Base-by-base conservation (phyloP, 2,888 invertebrate genomes). In the Ichneumon xanthorius region DNA sequence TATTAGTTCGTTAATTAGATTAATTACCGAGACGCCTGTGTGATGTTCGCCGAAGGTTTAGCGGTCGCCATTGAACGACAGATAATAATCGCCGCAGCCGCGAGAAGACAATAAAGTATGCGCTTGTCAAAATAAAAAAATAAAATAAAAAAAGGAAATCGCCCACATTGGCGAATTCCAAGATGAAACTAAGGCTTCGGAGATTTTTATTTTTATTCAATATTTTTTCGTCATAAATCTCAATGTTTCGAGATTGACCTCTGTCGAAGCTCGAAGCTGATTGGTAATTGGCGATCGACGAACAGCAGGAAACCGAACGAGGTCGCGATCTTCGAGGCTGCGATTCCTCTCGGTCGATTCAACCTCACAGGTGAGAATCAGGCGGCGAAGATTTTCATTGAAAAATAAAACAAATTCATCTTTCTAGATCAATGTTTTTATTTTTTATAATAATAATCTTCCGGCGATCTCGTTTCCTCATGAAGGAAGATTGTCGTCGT, bases 241-340 rank as follows among this genome's bases (percentile, higher is more conserved):
- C 68, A 55, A 22, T 45, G 70, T 55, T 75, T 75, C 50, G 61
- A 65, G 37, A 75, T 65, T 58, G 79, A 79, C 71, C 75, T 82
- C 82, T 65, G 75, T 70, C 55, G 37, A 37, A 76, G 70, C 73
- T 79, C 65, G 50, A 65, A 50, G 45, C 45, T n/a, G 79, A 58
- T 85, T 76, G 82, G 67, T 80, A 85, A 82, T 85, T 85, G 82
- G 67, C 63, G 82, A 85, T 82, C 71, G 67, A 16, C 67, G 82
- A 80, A 58, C 75, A 82, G 79, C 71, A 82, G 85, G 85, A 82
- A 85, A 82, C 71, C 55, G 70, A 67, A 82, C 82, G 82, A 85
- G 85, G 85, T 50, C 80, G 76, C 48, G 30, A 37, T 63, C 55
- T 22, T 53, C 82, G 85, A 82, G 82, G 82, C 22, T 70, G 68